A percentile compares a stretch with the other conserved stretches of the same genome.
Evolutionary conservation across 2,113 vertebrate genomes (phyloP).

Genomic region (Lanius ludovicianus): DNA sequence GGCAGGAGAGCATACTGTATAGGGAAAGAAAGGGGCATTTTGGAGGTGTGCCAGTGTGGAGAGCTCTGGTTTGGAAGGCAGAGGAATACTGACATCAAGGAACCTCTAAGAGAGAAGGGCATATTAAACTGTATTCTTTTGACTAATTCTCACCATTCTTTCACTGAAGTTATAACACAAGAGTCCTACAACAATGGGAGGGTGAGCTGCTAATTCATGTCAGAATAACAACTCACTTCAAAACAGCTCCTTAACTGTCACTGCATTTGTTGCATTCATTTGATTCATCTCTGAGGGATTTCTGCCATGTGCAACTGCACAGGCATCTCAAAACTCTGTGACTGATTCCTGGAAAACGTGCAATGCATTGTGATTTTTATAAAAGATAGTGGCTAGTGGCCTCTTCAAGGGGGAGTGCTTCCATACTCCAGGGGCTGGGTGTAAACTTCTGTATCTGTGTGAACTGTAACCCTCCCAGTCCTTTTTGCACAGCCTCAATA

Average conservation of each 20-base stretch:
- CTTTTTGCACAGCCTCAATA: rapidly evolving
- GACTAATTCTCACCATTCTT: background rate
- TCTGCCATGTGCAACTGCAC: rapidly evolving
- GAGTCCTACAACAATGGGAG: rapidly evolving
- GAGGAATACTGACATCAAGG: background rate
- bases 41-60: background rate
- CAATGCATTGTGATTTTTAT: background rate
- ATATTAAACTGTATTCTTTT: background rate
- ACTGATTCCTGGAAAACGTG: background rate
- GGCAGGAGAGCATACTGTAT: background rate
- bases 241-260: background rate
- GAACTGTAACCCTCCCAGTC: background rate
- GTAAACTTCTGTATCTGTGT: background rate
- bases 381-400: rapidly evolving
- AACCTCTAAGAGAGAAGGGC: background rate
- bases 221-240: background rate
- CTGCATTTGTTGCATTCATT: rapidly evolving
- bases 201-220: too few species aligned
- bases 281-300: background rate
- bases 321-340: background rate
- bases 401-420: background rate
- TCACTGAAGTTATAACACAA: background rate
- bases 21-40: background rate
- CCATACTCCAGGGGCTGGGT: rapidly evolving
- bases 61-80: background rate